Evolutionary conservation across 2,888 invertebrate genomes (phyloP), one percentile per base, ranked within the genome.

Genomic region (Endotricha flammealis): DNA sequence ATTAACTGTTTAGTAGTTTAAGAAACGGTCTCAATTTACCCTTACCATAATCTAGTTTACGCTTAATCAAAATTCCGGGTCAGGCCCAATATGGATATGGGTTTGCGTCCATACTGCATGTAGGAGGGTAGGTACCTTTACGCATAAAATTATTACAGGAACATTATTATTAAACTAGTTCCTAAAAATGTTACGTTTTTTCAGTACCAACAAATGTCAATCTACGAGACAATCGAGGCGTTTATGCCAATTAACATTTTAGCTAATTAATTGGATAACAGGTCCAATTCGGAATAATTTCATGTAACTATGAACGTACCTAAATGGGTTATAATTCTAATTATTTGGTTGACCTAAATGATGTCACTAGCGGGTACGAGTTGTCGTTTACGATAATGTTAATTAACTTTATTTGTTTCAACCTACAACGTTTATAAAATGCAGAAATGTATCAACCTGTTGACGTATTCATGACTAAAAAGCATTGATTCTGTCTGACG

Each of bases 31-130:
- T 67, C 69, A 64, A 74, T 75, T 68, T 71, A 69, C 68, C 70
- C 71, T 63, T 57, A 64, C 58, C 58, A 68, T 77, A 79, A 79
- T 79, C 79, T 77, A 69, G 74, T 79, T 79, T 68, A 62, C 66
- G 64, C 75, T 75, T 79, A 78, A 80, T 80, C 79, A 79, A 76
- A 80, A 80, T 79, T 77, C 73, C 56, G 76, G 77, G 78, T 73
- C 69, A 64, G 64, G 64, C 64, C 57, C 66, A 68, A 68, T 73
- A 65, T 67, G 65, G 62, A 58, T 65, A 59, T 52, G 63, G 62
- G 55, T 60, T 64, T 51, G 54, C 53, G 40, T 50, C 51, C 54
- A 58, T 53, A 38, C 51, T 66, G 62, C 62, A 56, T 46, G 53
- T 50, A 52, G 56, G 60, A 61, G 42, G 37, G 42, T 48, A 50